Percentiles rank a stretch among this genome's conserved stretches.
These are phyloP conservation scores for Entosphenus tridentatus DNA, from an alignment of 2,113 vertebrate species.

Conservation along the genomic window DNA sequence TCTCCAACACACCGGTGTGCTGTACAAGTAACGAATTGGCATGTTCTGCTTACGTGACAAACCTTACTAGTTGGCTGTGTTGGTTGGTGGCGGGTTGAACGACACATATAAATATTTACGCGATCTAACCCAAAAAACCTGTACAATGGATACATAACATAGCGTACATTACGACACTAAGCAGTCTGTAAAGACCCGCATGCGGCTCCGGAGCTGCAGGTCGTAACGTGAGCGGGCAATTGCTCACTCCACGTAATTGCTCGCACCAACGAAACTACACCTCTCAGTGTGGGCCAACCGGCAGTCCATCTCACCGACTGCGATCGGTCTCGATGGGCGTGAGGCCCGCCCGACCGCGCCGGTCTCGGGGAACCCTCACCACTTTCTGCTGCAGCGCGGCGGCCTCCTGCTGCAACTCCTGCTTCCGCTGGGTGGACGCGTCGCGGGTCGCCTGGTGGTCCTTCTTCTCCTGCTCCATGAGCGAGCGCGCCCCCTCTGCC, in stretches of 20 bases:
- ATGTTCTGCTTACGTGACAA: too few species aligned
- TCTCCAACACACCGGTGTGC: too few species aligned
- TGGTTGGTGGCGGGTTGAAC: too few species aligned
- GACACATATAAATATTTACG: too few species aligned
- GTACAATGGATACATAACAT: too few species aligned
- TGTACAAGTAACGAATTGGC: too few species aligned
- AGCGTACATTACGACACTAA: too few species aligned
- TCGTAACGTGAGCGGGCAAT: too few species aligned
- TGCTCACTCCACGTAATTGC: background rate
- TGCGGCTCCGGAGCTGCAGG: too few species aligned
- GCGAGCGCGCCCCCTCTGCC: constrained; percentile 27
- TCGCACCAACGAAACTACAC: background rate
- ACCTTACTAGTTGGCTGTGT: too few species aligned
- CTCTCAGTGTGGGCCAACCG: background rate
- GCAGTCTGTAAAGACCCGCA: too few species aligned
- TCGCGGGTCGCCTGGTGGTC: constrained; percentile 39
- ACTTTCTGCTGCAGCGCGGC: constrained; percentile 34
- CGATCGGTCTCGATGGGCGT: background rate
- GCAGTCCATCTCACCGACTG: background rate
- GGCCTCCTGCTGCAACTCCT: constrained; percentile 35
- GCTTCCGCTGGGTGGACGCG: constrained; percentile 34
- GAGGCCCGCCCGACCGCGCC: background rate
- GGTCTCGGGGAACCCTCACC: constrained; percentile 15
- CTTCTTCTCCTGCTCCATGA: constrained; percentile 44
- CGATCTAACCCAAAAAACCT: too few species aligned